Conservation (phyloP, 2,888 invertebrate species). For the Morpho deidamia region DNA sequence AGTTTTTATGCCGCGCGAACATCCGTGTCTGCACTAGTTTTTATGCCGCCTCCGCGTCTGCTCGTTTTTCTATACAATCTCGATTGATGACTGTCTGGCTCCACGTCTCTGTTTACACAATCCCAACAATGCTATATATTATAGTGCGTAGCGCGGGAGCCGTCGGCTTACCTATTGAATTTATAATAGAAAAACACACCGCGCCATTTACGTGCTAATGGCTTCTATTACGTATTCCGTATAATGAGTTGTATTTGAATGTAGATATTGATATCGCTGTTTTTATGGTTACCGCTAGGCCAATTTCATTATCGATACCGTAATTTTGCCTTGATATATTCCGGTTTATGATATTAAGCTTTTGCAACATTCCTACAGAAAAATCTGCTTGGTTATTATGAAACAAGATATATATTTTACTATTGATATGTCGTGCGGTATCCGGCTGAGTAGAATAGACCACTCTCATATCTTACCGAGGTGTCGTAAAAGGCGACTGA, state of each 20-base stretch:
- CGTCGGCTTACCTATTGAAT: constrained; percentile 26
- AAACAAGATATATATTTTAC: too few relatives aligned
- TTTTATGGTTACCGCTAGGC: neutral
- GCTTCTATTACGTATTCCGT: constrained; percentile 11
- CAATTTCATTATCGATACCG: constrained; percentile 3
- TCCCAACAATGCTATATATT: constrained; percentile 30
- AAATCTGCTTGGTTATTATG: neutral
- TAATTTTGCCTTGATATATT: neutral
- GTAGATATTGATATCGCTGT: constrained; percentile 1
- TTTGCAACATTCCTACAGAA: neutral
- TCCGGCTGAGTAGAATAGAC: too few relatives aligned
- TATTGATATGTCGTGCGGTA: too few relatives aligned
- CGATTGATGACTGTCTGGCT: constrained; percentile 59
- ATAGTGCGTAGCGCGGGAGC: constrained; percentile 50
- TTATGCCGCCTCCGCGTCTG: constrained; percentile 46
- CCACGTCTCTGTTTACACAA: constrained; percentile 44
- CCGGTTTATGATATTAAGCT: too few relatives aligned
- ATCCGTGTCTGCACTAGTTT: constrained; percentile 66
- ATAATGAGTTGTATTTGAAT: constrained; percentile 1
- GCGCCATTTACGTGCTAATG: constrained; percentile 16
- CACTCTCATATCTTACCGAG: too few relatives aligned
- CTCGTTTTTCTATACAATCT: constrained; percentile 53
- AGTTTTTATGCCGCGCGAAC: constrained; percentile 47
- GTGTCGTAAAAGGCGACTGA: too few relatives aligned
- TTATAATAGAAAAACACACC: constrained; percentile 19